Base-by-base conservation (phyloP, 2,797 vertebrate genomes). In the Enteromius fasciolatus region DNA sequence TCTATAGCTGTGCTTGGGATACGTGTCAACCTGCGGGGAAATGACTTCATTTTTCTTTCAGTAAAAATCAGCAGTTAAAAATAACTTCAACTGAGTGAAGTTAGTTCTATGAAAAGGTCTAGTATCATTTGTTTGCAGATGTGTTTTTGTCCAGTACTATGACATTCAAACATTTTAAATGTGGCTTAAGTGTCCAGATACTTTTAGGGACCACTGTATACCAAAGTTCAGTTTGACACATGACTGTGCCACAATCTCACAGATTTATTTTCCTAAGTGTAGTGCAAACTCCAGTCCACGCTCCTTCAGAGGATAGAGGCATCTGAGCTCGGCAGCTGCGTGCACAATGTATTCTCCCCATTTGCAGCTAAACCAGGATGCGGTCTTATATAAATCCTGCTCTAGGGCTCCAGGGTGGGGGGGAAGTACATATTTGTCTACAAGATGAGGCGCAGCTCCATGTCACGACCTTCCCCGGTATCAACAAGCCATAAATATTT, bases 401-500 rank as follows among this genome's bases (percentile, higher is more conserved):
- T 83, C 39, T 69, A 59, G 80, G 86, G 81, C 86, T 87, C 74
- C 78, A 31, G 20, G 14, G 48, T 25, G 33, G 48, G 57, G 70
- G 64, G 61, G 74, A 0, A 50, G 78, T 59, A 76, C 82, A 72
- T 87, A 81, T 87, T 87, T 87, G 85, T 82, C 85, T 86, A 85
- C 73, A 82, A 92, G 88, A 90, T 90, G 86, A 89, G 85, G 78
- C 54, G 89, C 86, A 91, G 89, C 88, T 90, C 90, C 81, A 90
- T 92, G 90, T 89, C 90, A 86, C 89, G 91, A 94, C 93, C 93
- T 94, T 92, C 92, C 89, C 87, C 89, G 90, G 87, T 89, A 90
- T 93, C 90, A 91, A 92, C 92, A 92, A 92, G 80, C 89, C 87
- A 94, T 94, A 92, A 94, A 94, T 94, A 94, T 94, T 90, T 89